phyloP scores from a whole-genome alignment of 2,888 invertebrate species.

The Eupelmus urozonus region DNA sequence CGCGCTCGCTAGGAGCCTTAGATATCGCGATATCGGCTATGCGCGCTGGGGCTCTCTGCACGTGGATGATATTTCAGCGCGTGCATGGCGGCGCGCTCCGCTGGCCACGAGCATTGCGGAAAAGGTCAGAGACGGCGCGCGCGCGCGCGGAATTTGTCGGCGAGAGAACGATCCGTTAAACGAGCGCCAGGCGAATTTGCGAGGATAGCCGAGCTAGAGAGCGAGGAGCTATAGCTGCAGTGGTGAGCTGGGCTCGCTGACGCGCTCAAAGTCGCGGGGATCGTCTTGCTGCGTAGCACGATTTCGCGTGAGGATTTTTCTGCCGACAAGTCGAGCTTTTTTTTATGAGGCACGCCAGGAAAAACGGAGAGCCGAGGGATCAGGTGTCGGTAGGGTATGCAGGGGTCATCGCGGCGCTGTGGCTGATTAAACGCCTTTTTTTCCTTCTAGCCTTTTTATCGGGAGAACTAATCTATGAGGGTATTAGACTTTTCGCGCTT shows the following conservation, averaged over 20 bases:
- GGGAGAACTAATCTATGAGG: not conserved
- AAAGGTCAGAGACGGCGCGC: not conserved
- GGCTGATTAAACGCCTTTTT: conserved; percentile 11
- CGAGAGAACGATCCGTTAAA: not conserved
- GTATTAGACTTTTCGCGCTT: not conserved
- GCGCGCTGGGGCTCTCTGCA: not conserved
- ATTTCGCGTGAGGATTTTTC: conserved; percentile 12
- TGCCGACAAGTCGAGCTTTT: not conserved
- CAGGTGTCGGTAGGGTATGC: conserved; percentile 6
- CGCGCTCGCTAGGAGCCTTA: not conserved
- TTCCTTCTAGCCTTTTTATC: not conserved
- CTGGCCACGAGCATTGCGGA: not conserved
- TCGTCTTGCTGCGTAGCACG: not conserved
- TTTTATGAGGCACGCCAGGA: not conserved
- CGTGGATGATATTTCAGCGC: conserved; percentile 52
- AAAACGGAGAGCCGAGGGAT: not conserved
- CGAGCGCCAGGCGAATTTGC: not conserved
- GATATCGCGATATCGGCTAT: conserved; percentile 36
- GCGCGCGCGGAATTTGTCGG: conserved; percentile 23
- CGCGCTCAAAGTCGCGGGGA: too few species aligned
- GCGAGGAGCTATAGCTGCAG: not conserved
- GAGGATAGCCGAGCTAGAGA: too few species aligned
- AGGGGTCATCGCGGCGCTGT: conserved; percentile 3
- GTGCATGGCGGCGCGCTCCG: conserved; percentile 5
- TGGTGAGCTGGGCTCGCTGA: too few species aligned